Evolutionary conservation across 2,113 vertebrate genomes (phyloP).

Genomic region (Oreochromis aureus): DNA sequence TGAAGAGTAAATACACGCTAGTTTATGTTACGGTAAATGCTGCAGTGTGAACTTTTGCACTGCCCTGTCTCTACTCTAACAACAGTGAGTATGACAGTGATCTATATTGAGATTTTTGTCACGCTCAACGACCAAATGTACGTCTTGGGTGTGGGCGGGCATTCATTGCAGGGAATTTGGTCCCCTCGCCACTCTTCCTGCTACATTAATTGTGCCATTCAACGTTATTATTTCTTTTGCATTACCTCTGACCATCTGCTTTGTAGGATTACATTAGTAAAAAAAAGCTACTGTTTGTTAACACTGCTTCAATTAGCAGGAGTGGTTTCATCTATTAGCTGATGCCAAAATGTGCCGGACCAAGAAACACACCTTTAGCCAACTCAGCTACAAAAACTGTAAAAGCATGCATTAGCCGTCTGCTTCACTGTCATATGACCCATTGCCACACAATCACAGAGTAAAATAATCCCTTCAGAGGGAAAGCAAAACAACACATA

Average conservation of each 20-base stretch:
- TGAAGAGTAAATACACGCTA: neutral
- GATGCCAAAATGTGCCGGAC: neutral
- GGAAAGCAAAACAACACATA: neutral
- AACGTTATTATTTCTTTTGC: neutral
- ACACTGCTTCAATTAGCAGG: conserved; percentile 7
- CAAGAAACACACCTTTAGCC: neutral
- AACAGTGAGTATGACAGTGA: neutral
- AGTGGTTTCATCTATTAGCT: neutral
- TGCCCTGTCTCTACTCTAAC: neutral
- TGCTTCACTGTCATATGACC: neutral
- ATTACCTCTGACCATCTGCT: neutral
- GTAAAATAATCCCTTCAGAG: neutral
- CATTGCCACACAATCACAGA: neutral
- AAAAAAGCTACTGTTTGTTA: neutral
- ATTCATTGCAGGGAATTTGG: neutral
- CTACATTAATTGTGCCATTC: neutral
- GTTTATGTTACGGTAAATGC: neutral
- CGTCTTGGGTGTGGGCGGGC: neutral
- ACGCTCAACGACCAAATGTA: conserved; percentile 15
- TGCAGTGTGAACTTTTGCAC: neutral
- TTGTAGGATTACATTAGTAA: neutral
- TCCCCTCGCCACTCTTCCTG: neutral
- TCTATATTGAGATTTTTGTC: conserved; percentile 28
- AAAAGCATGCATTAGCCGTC: neutral
- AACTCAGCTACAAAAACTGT: neutral